These are phyloP conservation scores for Saccostrea glomerata DNA, from an alignment of 1,140 invertebrate genomes.

Conservation along the genomic window DNA sequence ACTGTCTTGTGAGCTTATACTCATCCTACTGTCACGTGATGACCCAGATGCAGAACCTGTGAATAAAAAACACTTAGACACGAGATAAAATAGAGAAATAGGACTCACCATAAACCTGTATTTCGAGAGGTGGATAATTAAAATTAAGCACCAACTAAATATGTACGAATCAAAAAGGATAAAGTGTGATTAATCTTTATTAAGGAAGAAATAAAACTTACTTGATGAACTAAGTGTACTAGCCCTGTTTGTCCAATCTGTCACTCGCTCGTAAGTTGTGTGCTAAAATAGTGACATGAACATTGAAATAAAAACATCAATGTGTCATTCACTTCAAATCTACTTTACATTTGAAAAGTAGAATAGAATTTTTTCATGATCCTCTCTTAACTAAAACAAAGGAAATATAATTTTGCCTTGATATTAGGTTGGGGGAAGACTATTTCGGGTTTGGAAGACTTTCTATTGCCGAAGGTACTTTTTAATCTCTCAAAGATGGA, in stretches of 20 bases:
- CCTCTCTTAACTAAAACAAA: neutral
- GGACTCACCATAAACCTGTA: no score
- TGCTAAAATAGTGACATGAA: neutral
- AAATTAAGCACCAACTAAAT: no score
- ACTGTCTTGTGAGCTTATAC: conserved; percentile 13
- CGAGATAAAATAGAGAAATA: no score
- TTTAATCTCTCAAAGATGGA: conserved; percentile 6
- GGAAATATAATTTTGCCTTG: neutral
- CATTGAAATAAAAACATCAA: neutral
- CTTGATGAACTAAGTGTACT: neutral
- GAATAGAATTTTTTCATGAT: no score
- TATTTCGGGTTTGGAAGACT: neutral
- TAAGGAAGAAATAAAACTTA: neutral
- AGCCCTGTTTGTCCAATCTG: conserved; percentile 9
- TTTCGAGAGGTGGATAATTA: no score
- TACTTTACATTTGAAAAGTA: no score
- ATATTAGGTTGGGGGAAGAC: neutral
- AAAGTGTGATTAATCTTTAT: neutral
- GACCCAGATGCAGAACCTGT: neutral
- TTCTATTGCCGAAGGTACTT: neutral
- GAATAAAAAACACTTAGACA: no score
- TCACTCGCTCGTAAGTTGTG: conserved; percentile 1
- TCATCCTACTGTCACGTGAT: conserved; percentile 15
- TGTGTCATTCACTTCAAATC: no score
- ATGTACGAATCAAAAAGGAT: no score